These are phyloP conservation scores for Andrena cerasifolii DNA, from an alignment of 1,140 invertebrate genomes.

Conservation along the genomic window DNA sequence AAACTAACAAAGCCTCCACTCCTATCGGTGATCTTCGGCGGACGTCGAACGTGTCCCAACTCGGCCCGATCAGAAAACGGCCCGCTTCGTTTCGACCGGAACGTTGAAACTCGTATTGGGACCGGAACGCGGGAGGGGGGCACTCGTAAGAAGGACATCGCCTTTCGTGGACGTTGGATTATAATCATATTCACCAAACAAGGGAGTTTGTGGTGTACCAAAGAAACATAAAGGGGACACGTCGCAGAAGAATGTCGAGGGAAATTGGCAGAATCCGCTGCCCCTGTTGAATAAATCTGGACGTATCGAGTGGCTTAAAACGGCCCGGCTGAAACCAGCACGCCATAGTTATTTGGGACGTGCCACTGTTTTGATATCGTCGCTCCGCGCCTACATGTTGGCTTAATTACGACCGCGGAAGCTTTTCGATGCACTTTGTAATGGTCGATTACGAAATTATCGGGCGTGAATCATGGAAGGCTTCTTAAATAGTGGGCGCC, in stretches of 20 bases:
- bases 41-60: conserved; percentile 10
- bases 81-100: background rate
- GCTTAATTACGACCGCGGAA: conserved; percentile 1
- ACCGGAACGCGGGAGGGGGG: conserved; percentile 17
- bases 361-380: background rate
- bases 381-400: background rate
- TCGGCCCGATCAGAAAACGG: background rate
- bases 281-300: no score
- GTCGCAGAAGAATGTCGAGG: no score
- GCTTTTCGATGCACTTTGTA: conserved; percentile 8
- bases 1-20: background rate
- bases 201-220: no score
- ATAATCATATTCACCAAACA: background rate
- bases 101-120: conserved; percentile 21
- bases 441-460: conserved; percentile 1
- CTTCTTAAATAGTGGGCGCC: background rate
- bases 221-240: background rate
- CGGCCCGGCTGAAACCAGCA: background rate
- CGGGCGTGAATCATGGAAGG: background rate
- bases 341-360: no score
- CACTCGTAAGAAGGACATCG: conserved; percentile 15
- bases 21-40: conserved; percentile 14
- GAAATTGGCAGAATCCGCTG: no score
- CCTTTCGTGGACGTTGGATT: background rate
- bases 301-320: no score